phyloP scores from a whole-genome alignment of 2,888 invertebrate species.

The Callosobruchus maculatus region DNA sequence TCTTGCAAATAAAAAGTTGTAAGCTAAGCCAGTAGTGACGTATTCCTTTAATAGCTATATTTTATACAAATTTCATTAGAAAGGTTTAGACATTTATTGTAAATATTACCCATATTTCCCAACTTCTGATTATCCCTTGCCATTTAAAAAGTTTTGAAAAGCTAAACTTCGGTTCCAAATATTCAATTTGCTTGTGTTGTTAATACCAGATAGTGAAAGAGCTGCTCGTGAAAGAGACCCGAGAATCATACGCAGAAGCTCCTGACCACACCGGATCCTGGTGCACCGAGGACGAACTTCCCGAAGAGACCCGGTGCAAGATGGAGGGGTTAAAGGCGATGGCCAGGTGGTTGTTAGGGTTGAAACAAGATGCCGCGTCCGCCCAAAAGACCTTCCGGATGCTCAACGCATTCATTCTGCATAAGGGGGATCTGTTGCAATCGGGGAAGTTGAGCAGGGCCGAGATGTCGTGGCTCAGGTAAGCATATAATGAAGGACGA shows the following conservation, averaged over 20 bases:
- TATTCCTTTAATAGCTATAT: too few relatives aligned
- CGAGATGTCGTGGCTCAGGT: slow-evolving; percentile 89
- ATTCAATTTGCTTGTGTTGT: too few relatives aligned
- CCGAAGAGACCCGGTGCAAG: slow-evolving; percentile 88
- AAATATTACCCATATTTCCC: too few relatives aligned
- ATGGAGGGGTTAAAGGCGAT: slow-evolving; percentile 94
- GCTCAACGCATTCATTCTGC: slow-evolving; percentile 88
- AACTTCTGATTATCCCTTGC: too few relatives aligned
- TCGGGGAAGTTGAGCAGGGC: slow-evolving; percentile 73
- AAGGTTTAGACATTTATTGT: too few relatives aligned
- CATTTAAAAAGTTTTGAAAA: too few relatives aligned
- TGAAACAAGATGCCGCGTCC: slow-evolving; percentile 82
- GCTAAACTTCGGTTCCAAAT: too few relatives aligned
- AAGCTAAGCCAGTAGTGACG: too few relatives aligned
- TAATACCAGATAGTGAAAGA: slow-evolving; percentile 83
- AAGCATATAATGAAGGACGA: not conserved
- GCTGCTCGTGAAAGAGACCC: slow-evolving; percentile 76
- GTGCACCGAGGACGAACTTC: slow-evolving; percentile 83
- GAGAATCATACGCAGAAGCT: slow-evolving; percentile 49
- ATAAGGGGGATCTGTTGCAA: slow-evolving; percentile 67
- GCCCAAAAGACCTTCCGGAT: slow-evolving; percentile 93
- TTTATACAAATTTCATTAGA: too few relatives aligned
- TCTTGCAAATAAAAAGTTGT: too few relatives aligned
- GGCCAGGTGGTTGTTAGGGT: slow-evolving; percentile 91
- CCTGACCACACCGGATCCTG: slow-evolving; percentile 51